A percentile compares a stretch with the other conserved stretches of the same genome.
Conservation (phyloP, 1,140 invertebrate species). For the Patella vulgata region DNA sequence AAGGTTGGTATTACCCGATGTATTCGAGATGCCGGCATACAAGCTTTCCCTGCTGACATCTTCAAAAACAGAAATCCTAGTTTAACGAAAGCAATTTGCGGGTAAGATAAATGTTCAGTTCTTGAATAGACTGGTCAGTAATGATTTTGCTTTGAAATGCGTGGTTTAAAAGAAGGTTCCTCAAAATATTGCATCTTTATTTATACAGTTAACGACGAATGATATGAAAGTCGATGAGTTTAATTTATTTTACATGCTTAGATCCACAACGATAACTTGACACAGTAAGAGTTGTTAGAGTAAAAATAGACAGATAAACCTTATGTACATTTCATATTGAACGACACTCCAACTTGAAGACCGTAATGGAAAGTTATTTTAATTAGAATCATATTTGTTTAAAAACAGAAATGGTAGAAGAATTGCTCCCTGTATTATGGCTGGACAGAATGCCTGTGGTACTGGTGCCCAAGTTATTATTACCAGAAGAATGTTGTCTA, state of each 20-base stretch:
- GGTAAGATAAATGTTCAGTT: not conserved
- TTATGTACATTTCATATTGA: not conserved
- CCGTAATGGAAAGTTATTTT: too few relatives aligned
- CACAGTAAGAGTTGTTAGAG: not conserved
- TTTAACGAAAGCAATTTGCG: not conserved
- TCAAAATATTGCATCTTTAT: too few relatives aligned
- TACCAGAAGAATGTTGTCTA: constrained; percentile 6
- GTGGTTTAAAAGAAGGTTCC: too few relatives aligned
- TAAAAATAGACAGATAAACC: not conserved
- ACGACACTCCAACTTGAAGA: not conserved
- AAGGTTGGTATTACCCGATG: constrained; percentile 7
- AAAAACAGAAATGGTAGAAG: too few relatives aligned
- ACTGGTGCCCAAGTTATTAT: constrained; percentile 1
- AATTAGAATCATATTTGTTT: too few relatives aligned
- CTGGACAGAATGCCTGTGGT: constrained; percentile 10
- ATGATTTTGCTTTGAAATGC: too few relatives aligned
- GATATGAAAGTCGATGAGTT: too few relatives aligned
- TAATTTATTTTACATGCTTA: too few relatives aligned
- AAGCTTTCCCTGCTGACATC: constrained; percentile 2
- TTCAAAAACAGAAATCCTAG: not conserved
- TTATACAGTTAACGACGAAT: too few relatives aligned
- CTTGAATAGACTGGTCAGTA: too few relatives aligned
- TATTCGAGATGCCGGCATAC: constrained; percentile 4
- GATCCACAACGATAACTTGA: too few relatives aligned
- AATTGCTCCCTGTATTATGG: constrained; percentile 11